Evolutionary conservation across 2,113 vertebrate genomes (phyloP), one percentile per base, ranked within the genome.

Genomic region (Megaleporinus macrocephalus): DNA sequence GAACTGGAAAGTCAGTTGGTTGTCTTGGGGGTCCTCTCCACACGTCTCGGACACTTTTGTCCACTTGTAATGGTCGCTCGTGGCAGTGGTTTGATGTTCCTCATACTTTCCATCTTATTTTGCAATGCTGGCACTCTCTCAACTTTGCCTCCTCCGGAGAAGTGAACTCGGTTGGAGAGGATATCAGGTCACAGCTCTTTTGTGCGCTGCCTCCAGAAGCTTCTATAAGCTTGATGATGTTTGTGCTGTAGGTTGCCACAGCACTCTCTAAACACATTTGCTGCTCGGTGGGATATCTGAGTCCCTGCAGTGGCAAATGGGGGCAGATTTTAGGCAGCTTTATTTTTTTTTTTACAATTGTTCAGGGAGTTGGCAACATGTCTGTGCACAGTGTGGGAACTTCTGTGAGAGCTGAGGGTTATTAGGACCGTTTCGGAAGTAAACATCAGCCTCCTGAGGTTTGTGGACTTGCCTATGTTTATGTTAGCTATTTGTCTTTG

Each of bases 191-290:
- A 87, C 61, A 63, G 69, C 53, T 78, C 81, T 59, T 36, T 65
- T 76, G 66, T 63, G 76, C 76, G 18, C 78, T 66, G 65, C 61
- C 65, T 87, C 83, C 72, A 76, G 82, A 84, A 86, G 79, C 63
- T 86, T 79, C 76, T 80, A n/a, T 76, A 41, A 80, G 76, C 65
- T 84, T 59, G 65, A 29, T 69, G 77, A 59, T 70, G 77, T 86
- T 74, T 78, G 74, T 76, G 59, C 53, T 78, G 69, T 84, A 49
- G 76, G 72, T 70, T 72, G 44, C 47, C 78, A 77, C 49, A 61
- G 73, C 41, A 26, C 59, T 53, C 59, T 53, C 62, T 55, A 24
- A 49, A 33, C 49, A 57, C n/a, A 30, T 76, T 72, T 75, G 44
- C 36, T 66, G 68, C 49, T 80, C 27, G 68, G 66, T 61, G 73